Percentiles rank a stretch among this genome's conserved stretches.
Conservation (phyloP, 2,797 vertebrate genomes). For the Neosilurus mollespiculum region DNA sequence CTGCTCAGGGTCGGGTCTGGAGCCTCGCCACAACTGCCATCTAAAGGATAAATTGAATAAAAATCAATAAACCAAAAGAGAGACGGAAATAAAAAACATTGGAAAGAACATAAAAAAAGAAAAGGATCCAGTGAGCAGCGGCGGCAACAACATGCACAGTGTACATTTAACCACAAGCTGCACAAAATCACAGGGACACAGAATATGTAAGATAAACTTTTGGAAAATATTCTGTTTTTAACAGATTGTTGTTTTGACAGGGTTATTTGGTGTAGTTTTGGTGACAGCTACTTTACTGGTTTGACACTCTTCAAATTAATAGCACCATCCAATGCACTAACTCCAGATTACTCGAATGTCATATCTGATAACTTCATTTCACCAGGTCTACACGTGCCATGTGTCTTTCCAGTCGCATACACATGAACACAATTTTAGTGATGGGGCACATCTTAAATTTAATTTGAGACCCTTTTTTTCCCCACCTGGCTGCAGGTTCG, state of each 20-base stretch:
- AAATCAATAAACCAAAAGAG: background rate
- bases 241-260: background rate
- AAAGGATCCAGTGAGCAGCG: background rate
- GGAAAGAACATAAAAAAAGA: background rate
- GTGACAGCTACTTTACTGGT: background rate
- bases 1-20: background rate
- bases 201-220: background rate
- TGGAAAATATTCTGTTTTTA: background rate
- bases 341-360: constrained; percentile 1
- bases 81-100: background rate
- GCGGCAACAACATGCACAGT: background rate
- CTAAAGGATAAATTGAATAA: background rate
- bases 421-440: constrained; percentile 28
- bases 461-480: constrained; percentile 22
- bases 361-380: constrained; percentile 23
- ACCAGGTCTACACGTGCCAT: constrained; percentile 9
- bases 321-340: background rate
- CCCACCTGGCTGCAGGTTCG: background rate
- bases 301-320: constrained; percentile 5
- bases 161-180: background rate
- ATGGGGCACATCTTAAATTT: constrained; percentile 35
- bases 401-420: background rate
- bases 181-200: background rate
- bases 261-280: background rate
- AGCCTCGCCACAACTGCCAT: background rate